These are phyloP conservation scores for Nyctereutes procyonoides DNA, from an alignment of 2,113 vertebrate species.

Conservation along the genomic window DNA sequence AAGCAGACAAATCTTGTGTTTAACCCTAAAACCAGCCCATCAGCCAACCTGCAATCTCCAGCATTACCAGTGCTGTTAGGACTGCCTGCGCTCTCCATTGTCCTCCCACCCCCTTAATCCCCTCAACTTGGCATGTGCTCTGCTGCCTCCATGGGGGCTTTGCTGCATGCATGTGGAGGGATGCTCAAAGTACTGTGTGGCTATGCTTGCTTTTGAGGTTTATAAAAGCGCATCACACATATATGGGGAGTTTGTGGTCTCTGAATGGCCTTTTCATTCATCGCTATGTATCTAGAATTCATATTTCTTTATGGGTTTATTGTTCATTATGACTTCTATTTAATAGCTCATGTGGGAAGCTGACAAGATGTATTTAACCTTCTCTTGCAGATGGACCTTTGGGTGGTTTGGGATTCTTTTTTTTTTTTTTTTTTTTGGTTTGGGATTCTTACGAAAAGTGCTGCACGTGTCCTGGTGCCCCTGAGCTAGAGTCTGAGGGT, in stretches of 20 bases:
- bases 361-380: neutral
- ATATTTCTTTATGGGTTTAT: neutral
- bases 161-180: accelerated
- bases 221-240: neutral
- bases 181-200: neutral
- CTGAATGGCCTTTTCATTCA: neutral
- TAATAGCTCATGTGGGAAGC: neutral
- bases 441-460: neutral
- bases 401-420: neutral
- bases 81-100: neutral
- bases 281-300: neutral
- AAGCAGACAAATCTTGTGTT: accelerated
- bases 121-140: neutral
- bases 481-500: neutral
- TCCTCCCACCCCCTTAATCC: neutral
- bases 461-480: neutral
- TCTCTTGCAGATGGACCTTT: neutral
- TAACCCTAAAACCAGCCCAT: neutral
- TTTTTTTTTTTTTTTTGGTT: too few species aligned
- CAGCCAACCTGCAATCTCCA: neutral
- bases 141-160: neutral
- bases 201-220: neutral
- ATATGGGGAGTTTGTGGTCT: neutral
- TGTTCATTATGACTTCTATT: neutral
- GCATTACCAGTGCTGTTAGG: neutral